A percentile compares a stretch with the other conserved stretches of the same genome.
These are phyloP conservation scores for Cyphomyrmex costatus DNA, from an alignment of 1,140 invertebrate species.

Conservation along the genomic window DNA sequence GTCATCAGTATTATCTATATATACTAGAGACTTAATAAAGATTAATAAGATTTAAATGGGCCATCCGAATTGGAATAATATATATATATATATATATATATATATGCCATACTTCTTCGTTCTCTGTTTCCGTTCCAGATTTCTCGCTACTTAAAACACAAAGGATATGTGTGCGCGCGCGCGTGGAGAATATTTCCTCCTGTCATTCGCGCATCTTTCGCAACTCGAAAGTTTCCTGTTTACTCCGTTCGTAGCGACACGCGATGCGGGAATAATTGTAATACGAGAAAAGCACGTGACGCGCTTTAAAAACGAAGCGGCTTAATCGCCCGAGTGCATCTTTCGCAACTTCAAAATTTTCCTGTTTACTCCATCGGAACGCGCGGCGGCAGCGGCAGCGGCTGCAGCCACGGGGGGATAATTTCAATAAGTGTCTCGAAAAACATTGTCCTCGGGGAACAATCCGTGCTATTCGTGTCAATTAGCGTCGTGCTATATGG, in stretches of 20 bases:
- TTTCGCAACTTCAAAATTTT: constrained; percentile 35
- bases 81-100: too few species aligned
- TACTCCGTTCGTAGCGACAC: neutral
- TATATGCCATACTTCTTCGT: neutral
- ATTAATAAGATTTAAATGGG: constrained; percentile 3
- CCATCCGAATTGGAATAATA: neutral
- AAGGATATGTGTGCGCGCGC: neutral
- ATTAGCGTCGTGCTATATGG: constrained; percentile 57
- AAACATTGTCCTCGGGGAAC: constrained; percentile 68
- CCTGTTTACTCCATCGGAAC: constrained; percentile 20
- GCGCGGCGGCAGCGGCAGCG: neutral
- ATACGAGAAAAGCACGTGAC: neutral
- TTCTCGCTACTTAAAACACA: neutral
- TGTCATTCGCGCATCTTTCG: constrained; percentile 10
- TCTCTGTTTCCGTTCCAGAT: constrained; percentile 9
- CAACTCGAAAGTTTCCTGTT: constrained; percentile 41
- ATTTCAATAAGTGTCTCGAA: constrained; percentile 49
- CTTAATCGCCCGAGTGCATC: constrained; percentile 38
- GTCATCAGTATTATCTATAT: too few species aligned
- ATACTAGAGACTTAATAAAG: too few species aligned
- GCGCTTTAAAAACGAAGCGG: constrained; percentile 7
- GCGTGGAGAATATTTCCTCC: neutral
- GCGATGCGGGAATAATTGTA: constrained; percentile 22
- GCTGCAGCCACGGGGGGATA: constrained; percentile 11
- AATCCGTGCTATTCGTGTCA: constrained; percentile 71